Percentiles rank a stretch among this genome's conserved stretches.
Evolutionary conservation across 2,888 invertebrate genomes (phyloP).

Genomic region (Tipula lateralis): DNA sequence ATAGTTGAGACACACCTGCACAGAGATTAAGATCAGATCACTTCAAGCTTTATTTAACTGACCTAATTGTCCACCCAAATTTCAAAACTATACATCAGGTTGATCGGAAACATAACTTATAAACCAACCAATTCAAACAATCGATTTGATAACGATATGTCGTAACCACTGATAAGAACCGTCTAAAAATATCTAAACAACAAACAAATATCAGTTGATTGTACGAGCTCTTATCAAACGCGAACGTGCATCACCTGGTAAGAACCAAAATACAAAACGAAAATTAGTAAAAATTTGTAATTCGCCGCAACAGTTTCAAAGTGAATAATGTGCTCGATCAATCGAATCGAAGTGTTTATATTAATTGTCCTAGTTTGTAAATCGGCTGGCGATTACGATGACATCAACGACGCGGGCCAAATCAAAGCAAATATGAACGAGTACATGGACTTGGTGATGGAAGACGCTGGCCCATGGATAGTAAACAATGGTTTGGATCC

Average conservation of each 20-base stretch:
- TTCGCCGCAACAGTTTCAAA: not conserved
- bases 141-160: not conserved
- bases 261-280: not conserved
- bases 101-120: not conserved
- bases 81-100: no score
- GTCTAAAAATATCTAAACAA: not conserved
- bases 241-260: not conserved
- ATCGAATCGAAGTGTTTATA: not conserved
- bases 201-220: not conserved
- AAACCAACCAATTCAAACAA: not conserved
- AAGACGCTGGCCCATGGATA: slow-evolving; percentile 37
- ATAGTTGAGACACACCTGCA: no score
- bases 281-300: not conserved
- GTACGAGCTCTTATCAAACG: not conserved
- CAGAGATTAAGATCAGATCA: no score
- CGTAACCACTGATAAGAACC: not conserved
- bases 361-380: not conserved
- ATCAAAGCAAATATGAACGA: slow-evolving; percentile 34
- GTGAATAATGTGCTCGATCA: not conserved
- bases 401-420: not conserved
- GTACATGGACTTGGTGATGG: slow-evolving; percentile 38
- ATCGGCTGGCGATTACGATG: not conserved
- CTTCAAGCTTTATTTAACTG: no score
- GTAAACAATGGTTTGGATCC: slow-evolving; percentile 39
- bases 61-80: no score